Percentiles rank a stretch among this genome's conserved stretches.
Conservation (phyloP, 2,113 vertebrate species). For the Nerophis lumbriciformis region DNA sequence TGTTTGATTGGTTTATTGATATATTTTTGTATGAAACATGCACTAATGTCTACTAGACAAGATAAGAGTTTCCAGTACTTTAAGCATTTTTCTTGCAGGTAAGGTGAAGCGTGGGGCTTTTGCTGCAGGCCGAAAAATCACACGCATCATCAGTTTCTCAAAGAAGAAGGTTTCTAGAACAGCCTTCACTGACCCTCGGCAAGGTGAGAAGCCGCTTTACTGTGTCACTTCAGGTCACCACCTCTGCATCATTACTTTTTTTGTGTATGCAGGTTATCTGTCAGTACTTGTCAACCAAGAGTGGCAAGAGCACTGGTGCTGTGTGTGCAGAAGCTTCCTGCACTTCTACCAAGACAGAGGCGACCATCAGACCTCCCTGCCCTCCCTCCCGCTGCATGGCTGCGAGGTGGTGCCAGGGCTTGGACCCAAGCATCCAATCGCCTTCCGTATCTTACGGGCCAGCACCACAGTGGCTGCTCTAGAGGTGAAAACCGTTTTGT, state of each 20-base stretch:
- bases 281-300: constrained; percentile 85
- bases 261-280: constrained; percentile 74
- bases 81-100: constrained; percentile 55
- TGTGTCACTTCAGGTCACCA: neutral
- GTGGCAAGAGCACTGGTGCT: constrained; percentile 95
- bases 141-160: constrained; percentile 93
- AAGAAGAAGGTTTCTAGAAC: constrained; percentile 83
- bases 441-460: constrained; percentile 83
- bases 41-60: too few relatives aligned
- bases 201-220: constrained; percentile 67
- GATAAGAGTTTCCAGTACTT: neutral
- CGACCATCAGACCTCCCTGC: constrained; percentile 76
- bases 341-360: constrained; percentile 85
- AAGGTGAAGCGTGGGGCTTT: constrained; percentile 87
- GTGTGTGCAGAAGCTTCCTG: constrained; percentile 79
- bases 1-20: too few relatives aligned
- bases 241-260: fast-evolving
- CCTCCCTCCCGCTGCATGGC: constrained; percentile 76
- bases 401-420: constrained; percentile 87
- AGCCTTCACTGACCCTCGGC: constrained; percentile 79
- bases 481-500: constrained; percentile 72
- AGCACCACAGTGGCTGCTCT: constrained; percentile 78
- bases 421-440: constrained; percentile 90
- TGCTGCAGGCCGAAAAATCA: constrained; percentile 91
- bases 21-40: too few relatives aligned